Percentiles rank a stretch among this genome's conserved stretches.
Evolutionary conservation across 2,113 vertebrate species (phyloP).

Genomic region (Zosterops pallidus): DNA sequence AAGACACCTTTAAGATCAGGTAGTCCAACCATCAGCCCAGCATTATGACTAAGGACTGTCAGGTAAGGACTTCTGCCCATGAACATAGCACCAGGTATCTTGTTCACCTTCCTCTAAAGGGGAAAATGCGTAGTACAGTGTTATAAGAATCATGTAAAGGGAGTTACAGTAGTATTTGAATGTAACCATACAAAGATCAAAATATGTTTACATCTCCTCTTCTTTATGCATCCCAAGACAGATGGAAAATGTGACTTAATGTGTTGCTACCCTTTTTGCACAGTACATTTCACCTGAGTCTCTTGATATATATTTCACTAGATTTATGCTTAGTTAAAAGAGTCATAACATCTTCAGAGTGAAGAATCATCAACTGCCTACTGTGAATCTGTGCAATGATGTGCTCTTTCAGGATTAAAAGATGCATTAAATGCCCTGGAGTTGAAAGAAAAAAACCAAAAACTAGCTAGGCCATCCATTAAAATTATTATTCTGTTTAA

Average conservation of each 20-base stretch:
- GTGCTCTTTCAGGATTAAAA: neutral
- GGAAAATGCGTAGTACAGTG: neutral
- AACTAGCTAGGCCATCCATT: neutral
- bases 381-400: neutral
- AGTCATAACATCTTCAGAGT: neutral
- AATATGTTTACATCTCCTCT: neutral
- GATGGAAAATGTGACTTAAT: neutral
- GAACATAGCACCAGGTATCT: neutral
- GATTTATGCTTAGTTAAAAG: neutral
- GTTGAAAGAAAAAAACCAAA: neutral
- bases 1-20: neutral
- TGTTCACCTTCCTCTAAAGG: accelerated
- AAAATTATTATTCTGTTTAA: neutral
- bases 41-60: neutral
- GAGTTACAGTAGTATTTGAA: neutral
- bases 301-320: neutral
- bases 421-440: neutral
- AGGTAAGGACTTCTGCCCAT: neutral
- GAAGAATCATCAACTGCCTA: neutral
- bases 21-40: neutral
- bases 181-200: neutral
- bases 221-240: neutral
- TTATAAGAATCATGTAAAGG: neutral
- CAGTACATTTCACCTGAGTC: neutral
- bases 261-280: neutral